Percentiles rank a stretch among this genome's conserved stretches.
These are phyloP conservation scores for Thecophora atra DNA, from an alignment of 2,888 invertebrate genomes.

Conservation along the genomic window DNA sequence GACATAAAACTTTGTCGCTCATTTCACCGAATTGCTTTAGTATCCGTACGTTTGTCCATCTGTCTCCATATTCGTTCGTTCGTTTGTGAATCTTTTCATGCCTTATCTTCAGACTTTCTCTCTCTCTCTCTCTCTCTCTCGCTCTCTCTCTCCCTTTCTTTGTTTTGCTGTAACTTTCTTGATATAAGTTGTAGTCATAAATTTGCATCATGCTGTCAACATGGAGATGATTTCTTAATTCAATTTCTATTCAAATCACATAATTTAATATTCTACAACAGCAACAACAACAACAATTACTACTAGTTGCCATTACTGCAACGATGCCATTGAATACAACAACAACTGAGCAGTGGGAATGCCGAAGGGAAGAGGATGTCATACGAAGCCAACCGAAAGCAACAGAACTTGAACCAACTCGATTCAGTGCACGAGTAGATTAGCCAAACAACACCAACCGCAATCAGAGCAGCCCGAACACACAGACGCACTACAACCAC, in stretches of 20 bases:
- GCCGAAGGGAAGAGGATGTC: too few species aligned
- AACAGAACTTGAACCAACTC: not conserved
- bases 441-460: not conserved
- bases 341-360: too few species aligned
- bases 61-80: too few species aligned
- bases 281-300: not conserved
- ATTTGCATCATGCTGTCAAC: constrained; percentile 36
- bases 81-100: too few species aligned
- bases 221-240: constrained; percentile 59
- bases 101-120: too few species aligned
- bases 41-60: too few species aligned
- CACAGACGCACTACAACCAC: too few species aligned
- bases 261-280: constrained; percentile 54
- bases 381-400: not conserved
- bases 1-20: too few species aligned
- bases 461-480: not conserved
- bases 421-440: not conserved
- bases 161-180: not conserved
- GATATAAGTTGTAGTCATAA: not conserved
- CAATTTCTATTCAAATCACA: constrained; percentile 65
- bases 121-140: not conserved
- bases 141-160: not conserved
- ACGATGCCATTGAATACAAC: too few species aligned
- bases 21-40: too few species aligned
- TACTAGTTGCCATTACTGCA: too few species aligned